Evolutionary conservation across 1,140 invertebrate genomes (phyloP).

Genomic region (Spodoptera litura): DNA sequence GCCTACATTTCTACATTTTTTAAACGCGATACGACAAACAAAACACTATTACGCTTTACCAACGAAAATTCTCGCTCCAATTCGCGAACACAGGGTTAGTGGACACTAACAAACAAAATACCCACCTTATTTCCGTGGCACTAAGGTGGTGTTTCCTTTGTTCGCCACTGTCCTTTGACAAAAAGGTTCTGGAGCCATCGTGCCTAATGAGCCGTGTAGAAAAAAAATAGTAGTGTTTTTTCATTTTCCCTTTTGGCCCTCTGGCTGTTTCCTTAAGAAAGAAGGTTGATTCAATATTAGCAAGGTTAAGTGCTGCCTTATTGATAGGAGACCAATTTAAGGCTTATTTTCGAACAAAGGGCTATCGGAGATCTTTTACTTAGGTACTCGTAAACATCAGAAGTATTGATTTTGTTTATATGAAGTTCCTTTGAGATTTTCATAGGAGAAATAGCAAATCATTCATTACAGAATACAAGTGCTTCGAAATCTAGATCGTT

Average conservation of each 20-base stretch:
- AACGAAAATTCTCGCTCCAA: conserved; percentile 44
- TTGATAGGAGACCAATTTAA: conserved; percentile 30
- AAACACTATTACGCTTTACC: conserved; percentile 46
- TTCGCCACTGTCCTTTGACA: conserved; percentile 52
- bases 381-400: neutral
- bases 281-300: conserved; percentile 55
- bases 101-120: neutral
- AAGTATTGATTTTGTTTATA: too few relatives aligned
- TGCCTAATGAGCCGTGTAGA: conserved; percentile 61
- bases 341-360: conserved; percentile 7
- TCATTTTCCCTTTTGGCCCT: conserved; percentile 44
- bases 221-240: conserved; percentile 54
- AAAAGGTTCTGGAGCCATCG: conserved; percentile 56
- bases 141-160: conserved; percentile 14
- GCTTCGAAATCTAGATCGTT: neutral
- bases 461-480: too few relatives aligned
- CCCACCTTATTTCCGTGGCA: neutral
- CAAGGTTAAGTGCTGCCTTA: conserved; percentile 50
- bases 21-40: conserved; percentile 42
- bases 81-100: conserved; percentile 28
- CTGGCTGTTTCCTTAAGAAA: conserved; percentile 21
- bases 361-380: conserved; percentile 1
- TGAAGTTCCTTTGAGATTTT: neutral
- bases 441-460: too few relatives aligned
- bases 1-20: conserved; percentile 19